Base-by-base conservation (phyloP, 2,888 invertebrate genomes). In the Rhyacophila evoluta region DNA sequence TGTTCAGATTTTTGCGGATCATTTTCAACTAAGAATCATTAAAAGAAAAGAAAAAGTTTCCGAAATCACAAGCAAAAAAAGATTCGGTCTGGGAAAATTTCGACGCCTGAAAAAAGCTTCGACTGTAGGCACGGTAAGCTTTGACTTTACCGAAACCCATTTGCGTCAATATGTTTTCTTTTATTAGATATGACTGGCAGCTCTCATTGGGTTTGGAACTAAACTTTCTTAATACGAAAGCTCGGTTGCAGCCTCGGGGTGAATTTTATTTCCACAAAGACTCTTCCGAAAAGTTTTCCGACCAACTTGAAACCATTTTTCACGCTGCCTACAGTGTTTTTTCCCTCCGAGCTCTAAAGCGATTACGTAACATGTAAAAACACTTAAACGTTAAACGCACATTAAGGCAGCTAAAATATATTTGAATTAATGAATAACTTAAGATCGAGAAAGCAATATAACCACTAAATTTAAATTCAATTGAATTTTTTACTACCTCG, bases 121-220 rank as follows among this genome's bases (percentile, higher is more conserved):
- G 55, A 55, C 55, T 19, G 19, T 19, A 55, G 55, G 19, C 55
- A 19, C 19, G 55, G 15, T 55, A 19, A 55, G 55, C 55, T 55
- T 55, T 55, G 55, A 55, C 55, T 55, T 55, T 55, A 19, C 15
- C 15, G 15, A 19, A 55, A 15, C 41, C 55, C 55, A 55, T 55
- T 55, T 55, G 69, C 69, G 69, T 69, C 69, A 69, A 69, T 69
- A 69, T 29, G 69, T 69, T 69, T 69, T 33, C 69, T 69, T 69
- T 69, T 69, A 69, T 69, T 69, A 55, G 55, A 69, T 69, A 69
- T 69, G 69, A 28, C 69, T 33, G 69, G 69, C 69, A 69, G 33
- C 69, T 33, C 69, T 69, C 33, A 69, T 69, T 69, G 69, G 19
- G 69, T 69, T 69, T 69, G 69, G 69, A 28, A 33, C n/a, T n/a